Evolutionary conservation across 2,113 vertebrate species (phyloP).

Genomic region (Crotalus helleri): DNA sequence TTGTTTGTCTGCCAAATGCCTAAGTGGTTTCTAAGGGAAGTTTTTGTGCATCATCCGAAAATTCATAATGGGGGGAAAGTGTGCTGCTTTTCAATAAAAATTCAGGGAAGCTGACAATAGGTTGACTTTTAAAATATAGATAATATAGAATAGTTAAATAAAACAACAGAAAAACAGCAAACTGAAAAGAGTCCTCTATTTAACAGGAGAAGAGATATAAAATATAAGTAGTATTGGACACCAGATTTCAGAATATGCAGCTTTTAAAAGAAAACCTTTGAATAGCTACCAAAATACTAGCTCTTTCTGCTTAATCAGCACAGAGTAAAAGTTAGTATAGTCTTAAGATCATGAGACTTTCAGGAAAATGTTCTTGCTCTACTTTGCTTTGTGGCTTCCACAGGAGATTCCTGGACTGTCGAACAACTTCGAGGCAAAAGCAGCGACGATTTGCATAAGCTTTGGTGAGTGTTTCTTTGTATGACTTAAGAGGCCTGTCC

Average conservation of each 20-base stretch:
- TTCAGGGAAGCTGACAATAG: not conserved
- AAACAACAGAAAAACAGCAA: not conserved
- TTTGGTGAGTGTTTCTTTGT: slow-evolving; percentile 77
- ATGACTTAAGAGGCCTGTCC: slow-evolving; percentile 3
- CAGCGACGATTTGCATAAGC: slow-evolving; percentile 93
- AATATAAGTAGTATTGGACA: not conserved
- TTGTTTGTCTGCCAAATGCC: not conserved
- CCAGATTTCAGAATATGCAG: not conserved
- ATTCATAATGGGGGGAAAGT: not conserved
- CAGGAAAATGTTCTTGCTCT: not conserved
- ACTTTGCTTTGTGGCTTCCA: slow-evolving; percentile 14
- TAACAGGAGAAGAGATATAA: not conserved
- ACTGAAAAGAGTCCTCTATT: not conserved
- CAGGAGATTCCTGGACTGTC: slow-evolving; percentile 89
- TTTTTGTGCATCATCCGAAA: not conserved
- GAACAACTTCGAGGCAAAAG: slow-evolving; percentile 89
- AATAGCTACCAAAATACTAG: not conserved
- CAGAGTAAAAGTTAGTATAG: not conserved
- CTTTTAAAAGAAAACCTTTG: not conserved
- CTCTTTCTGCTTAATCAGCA: not conserved
- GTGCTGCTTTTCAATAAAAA: not conserved
- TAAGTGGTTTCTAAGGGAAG: too few species aligned
- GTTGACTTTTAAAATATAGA: not conserved
- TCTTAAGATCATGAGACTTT: not conserved
- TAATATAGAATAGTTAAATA: not conserved